Evolutionary conservation across 1,140 invertebrate species (phyloP).

Genomic region (Nomia melanderi): DNA sequence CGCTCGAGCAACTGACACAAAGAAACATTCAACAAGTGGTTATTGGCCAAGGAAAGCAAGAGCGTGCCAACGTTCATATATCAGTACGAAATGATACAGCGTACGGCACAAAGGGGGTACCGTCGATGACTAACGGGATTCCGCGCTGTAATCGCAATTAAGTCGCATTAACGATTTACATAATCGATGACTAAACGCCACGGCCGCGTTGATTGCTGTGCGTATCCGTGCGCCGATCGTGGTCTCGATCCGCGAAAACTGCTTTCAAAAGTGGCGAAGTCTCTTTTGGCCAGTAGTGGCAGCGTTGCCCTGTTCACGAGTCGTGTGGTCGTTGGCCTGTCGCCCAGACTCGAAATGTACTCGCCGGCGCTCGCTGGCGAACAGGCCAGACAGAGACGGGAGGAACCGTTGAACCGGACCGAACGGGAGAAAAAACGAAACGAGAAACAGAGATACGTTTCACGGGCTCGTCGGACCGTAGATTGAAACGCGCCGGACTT

Average conservation of each 20-base stretch:
- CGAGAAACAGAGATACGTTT: constrained; percentile 19
- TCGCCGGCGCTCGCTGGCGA: background rate
- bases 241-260: constrained; percentile 14
- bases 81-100: background rate
- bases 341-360: constrained; percentile 20
- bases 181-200: constrained; percentile 36
- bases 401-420: no score
- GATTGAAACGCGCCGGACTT: constrained; percentile 31
- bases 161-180: constrained; percentile 23
- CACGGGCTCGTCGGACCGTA: background rate
- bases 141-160: constrained; percentile 10
- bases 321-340: constrained; percentile 41
- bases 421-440: background rate
- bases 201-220: background rate
- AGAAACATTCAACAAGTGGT: constrained; percentile 16
- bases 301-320: background rate
- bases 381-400: background rate
- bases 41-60: background rate
- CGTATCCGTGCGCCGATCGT: constrained; percentile 17
- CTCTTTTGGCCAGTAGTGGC: background rate
- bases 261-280: background rate
- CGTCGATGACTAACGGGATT: constrained; percentile 17
- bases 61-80: background rate
- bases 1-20: background rate
- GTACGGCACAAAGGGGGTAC: constrained; percentile 2